Evolutionary conservation across 2,797 vertebrate genomes (phyloP).

Genomic region (Chrysocyon brachyurus): DNA sequence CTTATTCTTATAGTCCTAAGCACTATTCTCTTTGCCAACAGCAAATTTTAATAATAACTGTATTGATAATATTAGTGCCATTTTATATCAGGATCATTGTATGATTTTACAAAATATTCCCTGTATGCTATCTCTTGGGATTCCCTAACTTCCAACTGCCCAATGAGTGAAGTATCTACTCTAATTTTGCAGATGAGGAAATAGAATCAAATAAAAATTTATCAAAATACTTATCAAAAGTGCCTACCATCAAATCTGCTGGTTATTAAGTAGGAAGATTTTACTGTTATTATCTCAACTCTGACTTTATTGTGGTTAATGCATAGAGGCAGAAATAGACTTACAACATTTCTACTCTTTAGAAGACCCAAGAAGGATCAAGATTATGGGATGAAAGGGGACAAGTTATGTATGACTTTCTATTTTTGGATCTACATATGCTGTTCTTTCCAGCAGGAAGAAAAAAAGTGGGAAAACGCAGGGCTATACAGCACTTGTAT

Average conservation of each 20-base stretch:
- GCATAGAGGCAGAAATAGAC: neutral
- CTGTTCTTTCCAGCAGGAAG: neutral
- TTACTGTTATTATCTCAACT: neutral
- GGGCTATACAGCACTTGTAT: neutral
- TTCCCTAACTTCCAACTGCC: neutral
- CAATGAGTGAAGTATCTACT: neutral
- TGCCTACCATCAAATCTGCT: neutral
- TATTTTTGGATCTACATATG: neutral
- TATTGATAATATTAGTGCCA: neutral
- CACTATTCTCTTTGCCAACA: neutral
- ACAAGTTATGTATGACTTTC: neutral
- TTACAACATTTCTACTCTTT: neutral
- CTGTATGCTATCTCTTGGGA: neutral
- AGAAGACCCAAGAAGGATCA: neutral
- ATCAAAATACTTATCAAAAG: neutral
- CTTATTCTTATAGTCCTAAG: neutral
- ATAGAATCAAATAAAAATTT: neutral
- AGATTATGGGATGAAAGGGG: neutral
- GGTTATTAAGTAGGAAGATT: neutral
- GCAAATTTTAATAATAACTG: constrained; percentile 8
- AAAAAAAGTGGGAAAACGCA: neutral
- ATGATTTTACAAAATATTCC: constrained; percentile 3
- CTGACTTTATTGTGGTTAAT: constrained; percentile 35
- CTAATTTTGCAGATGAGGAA: constrained; percentile 10
- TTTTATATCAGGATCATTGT: neutral